Evolutionary conservation across 2,113 vertebrate genomes (phyloP).

Genomic region (Microtus ochrogaster): DNA sequence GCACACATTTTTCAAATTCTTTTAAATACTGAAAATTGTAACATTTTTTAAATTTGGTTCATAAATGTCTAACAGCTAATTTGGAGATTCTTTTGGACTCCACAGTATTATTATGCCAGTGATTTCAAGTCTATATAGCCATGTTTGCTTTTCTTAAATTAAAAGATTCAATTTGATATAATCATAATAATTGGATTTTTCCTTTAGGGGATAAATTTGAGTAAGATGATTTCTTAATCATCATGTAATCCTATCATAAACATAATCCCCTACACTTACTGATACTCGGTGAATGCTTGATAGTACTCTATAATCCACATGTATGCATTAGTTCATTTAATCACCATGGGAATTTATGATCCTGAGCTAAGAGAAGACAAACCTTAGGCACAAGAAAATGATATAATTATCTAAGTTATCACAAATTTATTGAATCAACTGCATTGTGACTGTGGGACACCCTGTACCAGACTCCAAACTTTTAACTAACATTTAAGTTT

Average conservation of each 20-base stretch:
- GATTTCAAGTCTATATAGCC: background rate
- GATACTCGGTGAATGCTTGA: background rate
- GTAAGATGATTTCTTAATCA: background rate
- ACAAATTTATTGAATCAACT: background rate
- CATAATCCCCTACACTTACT: background rate
- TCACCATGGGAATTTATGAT: background rate
- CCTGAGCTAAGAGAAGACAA: background rate
- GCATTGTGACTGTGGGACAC: background rate
- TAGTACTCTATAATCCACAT: background rate
- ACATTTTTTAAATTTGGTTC: background rate
- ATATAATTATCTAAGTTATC: background rate
- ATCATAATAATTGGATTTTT: background rate
- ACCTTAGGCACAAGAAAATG: background rate
- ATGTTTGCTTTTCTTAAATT: background rate
- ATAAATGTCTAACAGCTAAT: background rate
- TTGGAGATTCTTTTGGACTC: background rate
- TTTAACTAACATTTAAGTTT: background rate
- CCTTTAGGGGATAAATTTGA: background rate
- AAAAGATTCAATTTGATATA: background rate
- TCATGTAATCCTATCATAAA: background rate
- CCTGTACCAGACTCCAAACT: background rate
- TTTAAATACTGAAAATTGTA: background rate
- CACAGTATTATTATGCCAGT: background rate
- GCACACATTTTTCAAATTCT: background rate
- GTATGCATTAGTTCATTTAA: background rate